Evolutionary conservation across 2,797 vertebrate species (phyloP).

Genomic region (Merluccius polli): DNA sequence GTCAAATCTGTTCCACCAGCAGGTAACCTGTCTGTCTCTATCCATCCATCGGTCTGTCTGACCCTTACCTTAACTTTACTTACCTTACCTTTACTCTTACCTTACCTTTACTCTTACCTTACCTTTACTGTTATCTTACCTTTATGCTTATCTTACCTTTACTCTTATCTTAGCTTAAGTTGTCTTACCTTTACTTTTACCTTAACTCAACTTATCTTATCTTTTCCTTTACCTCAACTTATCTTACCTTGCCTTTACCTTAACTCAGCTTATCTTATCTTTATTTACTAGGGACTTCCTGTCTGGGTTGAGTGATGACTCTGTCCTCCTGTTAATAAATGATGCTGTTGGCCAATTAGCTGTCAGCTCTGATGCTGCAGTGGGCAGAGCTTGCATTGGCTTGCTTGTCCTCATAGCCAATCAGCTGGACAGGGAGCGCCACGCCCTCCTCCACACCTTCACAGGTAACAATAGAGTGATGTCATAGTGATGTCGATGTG

Average conservation of each 20-base stretch:
- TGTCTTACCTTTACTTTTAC: too few species aligned
- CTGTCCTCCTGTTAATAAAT: slow-evolving; percentile 78
- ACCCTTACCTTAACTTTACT: background rate
- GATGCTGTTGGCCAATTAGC: slow-evolving; percentile 87
- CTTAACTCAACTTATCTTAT: slow-evolving; percentile 45
- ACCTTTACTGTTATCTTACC: too few species aligned
- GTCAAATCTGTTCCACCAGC: slow-evolving; percentile 72
- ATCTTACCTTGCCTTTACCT: background rate
- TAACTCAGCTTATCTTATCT: background rate
- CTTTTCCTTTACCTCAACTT: background rate
- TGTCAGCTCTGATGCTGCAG: slow-evolving; percentile 73
- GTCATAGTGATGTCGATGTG: too few species aligned
- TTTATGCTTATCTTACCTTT: too few species aligned
- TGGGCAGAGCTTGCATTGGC: slow-evolving; percentile 77
- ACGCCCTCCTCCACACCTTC: slow-evolving; percentile 72
- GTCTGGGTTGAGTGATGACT: slow-evolving; percentile 65
- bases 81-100: background rate
- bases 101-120: background rate
- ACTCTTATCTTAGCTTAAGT: too few species aligned
- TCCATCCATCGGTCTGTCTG: background rate
- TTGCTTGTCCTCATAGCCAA: slow-evolving; percentile 75
- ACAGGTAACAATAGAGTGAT: slow-evolving; percentile 72
- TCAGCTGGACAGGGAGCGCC: slow-evolving; percentile 65
- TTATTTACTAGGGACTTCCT: slow-evolving; percentile 66
- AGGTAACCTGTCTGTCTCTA: slow-evolving; percentile 66